phyloP scores from a whole-genome alignment of 2,797 vertebrate species.

The Esox lucius region DNA sequence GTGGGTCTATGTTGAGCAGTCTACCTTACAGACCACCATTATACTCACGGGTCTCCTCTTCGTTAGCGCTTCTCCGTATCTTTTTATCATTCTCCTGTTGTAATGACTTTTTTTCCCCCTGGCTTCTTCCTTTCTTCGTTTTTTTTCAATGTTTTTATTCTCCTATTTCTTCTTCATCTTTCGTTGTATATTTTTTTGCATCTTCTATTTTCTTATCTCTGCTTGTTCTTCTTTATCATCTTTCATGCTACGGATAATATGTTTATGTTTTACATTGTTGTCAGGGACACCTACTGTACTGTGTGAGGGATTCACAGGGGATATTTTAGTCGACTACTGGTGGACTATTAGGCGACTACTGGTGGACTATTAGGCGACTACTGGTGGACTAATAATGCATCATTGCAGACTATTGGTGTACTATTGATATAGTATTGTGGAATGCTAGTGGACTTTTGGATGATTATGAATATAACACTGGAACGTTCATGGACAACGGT shows the following conservation, averaged over 20 bases:
- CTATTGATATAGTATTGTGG: not conserved
- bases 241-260: constrained; percentile 74
- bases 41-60: constrained; percentile 86
- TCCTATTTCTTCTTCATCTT: constrained; percentile 51
- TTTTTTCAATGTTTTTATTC: constrained; percentile 32
- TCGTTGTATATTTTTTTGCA: constrained; percentile 46
- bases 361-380: not conserved
- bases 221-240: constrained; percentile 73
- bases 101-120: constrained; percentile 76
- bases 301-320: no score
- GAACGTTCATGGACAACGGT: not conserved
- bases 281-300: not conserved
- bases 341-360: not conserved
- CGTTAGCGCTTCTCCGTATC: constrained; percentile 76
- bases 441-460: not conserved
- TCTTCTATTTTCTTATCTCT: constrained; percentile 62
- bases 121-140: constrained; percentile 43
- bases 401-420: no score
- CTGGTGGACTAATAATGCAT: no score
- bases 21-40: not conserved
- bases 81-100: constrained; percentile 77
- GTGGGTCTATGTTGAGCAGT: not conserved
- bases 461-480: not conserved
- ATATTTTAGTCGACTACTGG: not conserved
- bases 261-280: constrained; percentile 28